These are phyloP conservation scores for Sebastes nivosus DNA, from an alignment of 2,797 vertebrate genomes.

Conservation along the genomic window DNA sequence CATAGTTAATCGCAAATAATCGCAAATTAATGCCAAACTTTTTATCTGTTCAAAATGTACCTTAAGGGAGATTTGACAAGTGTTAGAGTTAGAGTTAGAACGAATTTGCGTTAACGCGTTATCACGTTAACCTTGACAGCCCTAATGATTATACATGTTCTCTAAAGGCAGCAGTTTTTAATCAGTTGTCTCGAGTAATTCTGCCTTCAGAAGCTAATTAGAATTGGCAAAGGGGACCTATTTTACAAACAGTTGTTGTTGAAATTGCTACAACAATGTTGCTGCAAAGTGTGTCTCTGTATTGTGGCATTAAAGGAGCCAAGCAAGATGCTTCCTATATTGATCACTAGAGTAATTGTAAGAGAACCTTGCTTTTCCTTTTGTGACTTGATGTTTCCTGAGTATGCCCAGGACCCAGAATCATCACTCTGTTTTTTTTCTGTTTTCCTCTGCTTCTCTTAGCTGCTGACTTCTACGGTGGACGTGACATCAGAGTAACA, in stretches of 20 bases:
- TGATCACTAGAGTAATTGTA: neutral
- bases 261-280: neutral
- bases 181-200: neutral
- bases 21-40: no score
- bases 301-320: neutral
- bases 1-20: no score
- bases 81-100: no score
- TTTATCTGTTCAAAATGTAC: no score
- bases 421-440: neutral
- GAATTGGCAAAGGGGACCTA: neutral
- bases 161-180: neutral
- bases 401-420: neutral
- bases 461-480: slow-evolving; percentile 41
- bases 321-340: neutral
- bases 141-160: neutral
- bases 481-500: slow-evolving; percentile 58
- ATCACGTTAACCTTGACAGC: no score
- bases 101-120: no score
- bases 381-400: slow-evolving; percentile 39
- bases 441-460: slow-evolving; percentile 5
- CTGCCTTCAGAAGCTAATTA: neutral
- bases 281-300: neutral
- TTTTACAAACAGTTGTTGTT: neutral
- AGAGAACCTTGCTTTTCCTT: slow-evolving; percentile 19
- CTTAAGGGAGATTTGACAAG: no score